phyloP scores from a whole-genome alignment of 2,113 vertebrate species.

The Esox niger region DNA sequence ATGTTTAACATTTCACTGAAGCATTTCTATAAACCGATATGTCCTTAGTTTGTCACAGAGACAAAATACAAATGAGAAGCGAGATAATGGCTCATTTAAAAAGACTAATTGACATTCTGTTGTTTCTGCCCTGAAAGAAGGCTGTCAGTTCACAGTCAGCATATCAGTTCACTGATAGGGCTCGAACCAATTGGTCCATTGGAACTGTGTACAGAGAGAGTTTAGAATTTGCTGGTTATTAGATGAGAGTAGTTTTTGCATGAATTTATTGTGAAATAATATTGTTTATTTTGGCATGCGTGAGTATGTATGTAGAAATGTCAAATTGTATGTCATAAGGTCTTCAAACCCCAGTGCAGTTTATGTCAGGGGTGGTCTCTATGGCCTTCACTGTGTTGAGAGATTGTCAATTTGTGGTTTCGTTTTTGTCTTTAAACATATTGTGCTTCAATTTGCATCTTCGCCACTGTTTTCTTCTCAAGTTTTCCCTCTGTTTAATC shows the following conservation, averaged over 20 bases:
- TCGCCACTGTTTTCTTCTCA: no score
- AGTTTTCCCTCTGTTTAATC: no score
- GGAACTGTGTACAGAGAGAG: conserved; percentile 11
- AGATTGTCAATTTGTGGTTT: no score
- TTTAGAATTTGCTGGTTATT: not conserved
- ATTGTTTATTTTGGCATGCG: conserved; percentile 82
- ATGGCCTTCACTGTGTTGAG: not conserved
- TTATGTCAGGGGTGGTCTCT: not conserved
- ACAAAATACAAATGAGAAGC: conserved; percentile 46
- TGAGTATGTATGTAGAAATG: conserved; percentile 36
- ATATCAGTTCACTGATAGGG: not conserved
- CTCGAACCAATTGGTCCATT: conserved; percentile 33
- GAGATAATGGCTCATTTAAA: conserved; percentile 33
- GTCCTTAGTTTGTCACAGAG: conserved; percentile 25
- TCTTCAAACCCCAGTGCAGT: not conserved
- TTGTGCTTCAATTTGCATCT: no score
- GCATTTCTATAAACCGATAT: conserved; percentile 10
- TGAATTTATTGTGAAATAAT: conserved; percentile 56
- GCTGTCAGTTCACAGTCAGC: no score
- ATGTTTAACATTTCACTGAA: not conserved
- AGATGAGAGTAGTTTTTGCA: conserved; percentile 44
- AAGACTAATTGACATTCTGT: conserved; percentile 34
- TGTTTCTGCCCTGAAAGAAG: conserved; percentile 18
- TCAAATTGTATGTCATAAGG: not conserved
- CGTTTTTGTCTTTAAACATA: no score